Evolutionary conservation across 1,140 invertebrate genomes (phyloP).

Genomic region (Apolygus lucorum): DNA sequence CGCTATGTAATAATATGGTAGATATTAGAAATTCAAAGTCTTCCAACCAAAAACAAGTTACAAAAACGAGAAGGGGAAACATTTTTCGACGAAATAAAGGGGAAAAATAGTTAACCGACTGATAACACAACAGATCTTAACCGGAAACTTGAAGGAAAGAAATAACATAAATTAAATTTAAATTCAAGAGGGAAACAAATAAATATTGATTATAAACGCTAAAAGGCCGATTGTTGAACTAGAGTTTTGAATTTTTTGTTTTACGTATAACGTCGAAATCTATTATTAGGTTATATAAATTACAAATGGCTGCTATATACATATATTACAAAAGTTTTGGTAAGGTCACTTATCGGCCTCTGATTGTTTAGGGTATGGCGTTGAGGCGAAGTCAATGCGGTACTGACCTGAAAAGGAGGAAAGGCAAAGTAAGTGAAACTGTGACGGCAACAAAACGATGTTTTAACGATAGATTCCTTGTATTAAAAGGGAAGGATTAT

Average conservation of each 20-base stretch:
- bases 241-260: not conserved
- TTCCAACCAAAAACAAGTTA: too few species aligned
- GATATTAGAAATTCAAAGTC: too few species aligned
- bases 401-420: not conserved
- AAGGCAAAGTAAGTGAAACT: too few species aligned
- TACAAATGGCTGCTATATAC: constrained; percentile 15
- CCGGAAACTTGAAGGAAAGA: not conserved
- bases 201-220: not conserved
- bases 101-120: not conserved
- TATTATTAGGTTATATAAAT: constrained; percentile 8
- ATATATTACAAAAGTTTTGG: constrained; percentile 15
- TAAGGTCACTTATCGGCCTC: constrained; percentile 15
- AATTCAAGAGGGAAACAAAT: not conserved
- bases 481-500: too few species aligned
- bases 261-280: not conserved
- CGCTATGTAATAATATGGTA: too few species aligned
- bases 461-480: too few species aligned
- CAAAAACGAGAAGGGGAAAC: too few species aligned
- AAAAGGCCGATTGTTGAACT: constrained; percentile 12
- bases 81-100: not conserved
- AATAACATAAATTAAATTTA: not conserved
- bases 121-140: not conserved
- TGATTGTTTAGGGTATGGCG: not conserved
- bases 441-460: too few species aligned
- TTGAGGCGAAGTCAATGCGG: constrained; percentile 3